Evolutionary conservation across 2,888 invertebrate genomes (phyloP).

Genomic region (Nyleta sp.): DNA sequence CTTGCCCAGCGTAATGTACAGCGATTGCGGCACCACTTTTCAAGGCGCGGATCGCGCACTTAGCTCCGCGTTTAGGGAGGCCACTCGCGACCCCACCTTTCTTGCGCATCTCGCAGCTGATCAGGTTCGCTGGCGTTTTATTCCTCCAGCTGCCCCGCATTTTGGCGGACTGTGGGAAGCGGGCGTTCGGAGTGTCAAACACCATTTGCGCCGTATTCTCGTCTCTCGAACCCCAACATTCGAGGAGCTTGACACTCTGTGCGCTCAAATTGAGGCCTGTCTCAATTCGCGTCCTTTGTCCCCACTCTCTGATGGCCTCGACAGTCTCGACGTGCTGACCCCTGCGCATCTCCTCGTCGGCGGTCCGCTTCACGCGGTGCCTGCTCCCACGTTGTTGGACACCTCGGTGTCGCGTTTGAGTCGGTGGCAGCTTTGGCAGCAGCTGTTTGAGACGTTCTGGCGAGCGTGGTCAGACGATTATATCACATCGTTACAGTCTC

Average conservation of each 20-base stretch:
- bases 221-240: neutral
- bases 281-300: neutral
- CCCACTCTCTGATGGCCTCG: neutral
- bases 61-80: neutral
- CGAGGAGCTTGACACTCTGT: neutral
- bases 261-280: neutral
- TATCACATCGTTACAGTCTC: neutral
- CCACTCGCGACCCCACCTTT: too few relatives aligned
- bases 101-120: too few relatives aligned
- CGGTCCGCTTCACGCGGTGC: neutral
- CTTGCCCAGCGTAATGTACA: constrained; percentile 54
- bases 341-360: constrained; percentile 13
- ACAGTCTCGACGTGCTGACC: constrained; percentile 1
- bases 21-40: constrained; percentile 73
- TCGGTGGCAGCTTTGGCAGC: constrained; percentile 3
- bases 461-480: constrained; percentile 1
- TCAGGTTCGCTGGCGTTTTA: neutral
- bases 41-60: constrained; percentile 63
- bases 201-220: neutral
- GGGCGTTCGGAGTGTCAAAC: neutral
- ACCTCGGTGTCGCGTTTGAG: neutral
- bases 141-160: neutral
- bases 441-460: neutral
- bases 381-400: neutral
- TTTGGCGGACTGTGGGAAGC: constrained; percentile 5